These are phyloP conservation scores for Phoenicopterus ruber DNA, from an alignment of 2,113 vertebrate species.

Conservation along the genomic window DNA sequence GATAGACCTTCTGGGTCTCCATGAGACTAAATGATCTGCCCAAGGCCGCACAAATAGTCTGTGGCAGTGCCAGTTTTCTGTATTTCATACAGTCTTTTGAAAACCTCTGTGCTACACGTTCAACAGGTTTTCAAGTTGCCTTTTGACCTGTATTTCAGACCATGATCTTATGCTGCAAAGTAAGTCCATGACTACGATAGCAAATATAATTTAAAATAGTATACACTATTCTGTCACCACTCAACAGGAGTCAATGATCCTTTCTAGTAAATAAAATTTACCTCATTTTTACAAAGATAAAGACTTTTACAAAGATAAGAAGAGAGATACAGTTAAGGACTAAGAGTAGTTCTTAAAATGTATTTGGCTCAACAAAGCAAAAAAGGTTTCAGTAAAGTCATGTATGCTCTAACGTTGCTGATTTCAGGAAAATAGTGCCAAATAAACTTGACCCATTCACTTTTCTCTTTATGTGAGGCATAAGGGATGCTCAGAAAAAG, in stretches of 20 bases:
- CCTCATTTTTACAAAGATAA: background rate
- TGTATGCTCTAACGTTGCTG: background rate
- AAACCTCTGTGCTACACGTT: background rate
- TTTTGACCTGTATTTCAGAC: background rate
- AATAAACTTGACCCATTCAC: background rate
- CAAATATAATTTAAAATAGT: background rate
- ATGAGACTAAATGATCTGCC: background rate
- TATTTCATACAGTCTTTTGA: background rate
- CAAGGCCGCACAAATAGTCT: background rate
- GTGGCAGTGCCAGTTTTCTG: background rate
- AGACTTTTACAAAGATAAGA: background rate
- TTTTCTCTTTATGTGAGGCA: background rate
- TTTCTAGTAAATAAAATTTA: background rate
- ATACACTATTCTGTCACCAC: background rate
- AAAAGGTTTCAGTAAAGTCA: background rate
- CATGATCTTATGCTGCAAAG: accelerated
- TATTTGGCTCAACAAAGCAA: background rate
- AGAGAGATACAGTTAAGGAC: background rate
- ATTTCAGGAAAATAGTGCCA: background rate
- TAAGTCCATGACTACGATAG: background rate
- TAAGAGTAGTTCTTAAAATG: background rate
- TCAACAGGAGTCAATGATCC: background rate
- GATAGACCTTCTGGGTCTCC: background rate
- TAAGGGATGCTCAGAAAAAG: background rate
- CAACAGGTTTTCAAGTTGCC: background rate